Evolutionary conservation across 2,797 vertebrate genomes (phyloP), one percentile per base, ranked within the genome.

Genomic region (Notoglanidium macrostoma): DNA sequence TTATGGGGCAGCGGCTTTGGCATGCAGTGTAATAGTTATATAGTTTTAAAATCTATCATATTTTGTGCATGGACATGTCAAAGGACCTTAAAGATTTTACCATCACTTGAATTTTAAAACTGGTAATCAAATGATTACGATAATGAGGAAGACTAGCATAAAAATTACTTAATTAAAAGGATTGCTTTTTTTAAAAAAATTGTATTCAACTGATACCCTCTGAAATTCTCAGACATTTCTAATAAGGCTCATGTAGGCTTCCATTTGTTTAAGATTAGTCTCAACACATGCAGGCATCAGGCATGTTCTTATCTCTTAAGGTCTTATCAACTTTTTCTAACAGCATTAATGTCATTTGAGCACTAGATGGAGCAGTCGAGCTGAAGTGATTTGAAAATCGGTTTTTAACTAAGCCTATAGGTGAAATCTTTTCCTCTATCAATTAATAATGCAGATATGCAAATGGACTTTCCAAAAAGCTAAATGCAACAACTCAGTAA

Each of bases 1-100:
- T 87, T 79, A 87, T 59, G 80, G 68, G 93, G 94, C 94, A 95
- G 87, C 40, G 55, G 74, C 90, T 92, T 89, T 65, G 74, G 26
- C 1, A 1, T 29, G 19, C 46, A 68, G 55, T 44, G 73, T 2
- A 54, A 46, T 23, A 49, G 84, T 49, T 2, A 40, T 70, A 32
- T 8, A 61, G 40, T 44, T 80, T 21, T 59, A 40, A 63, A 70
- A 84, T 26, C 3, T 78, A 23, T 82, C 40, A 19, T 3, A 11
- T 40, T 76, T 59, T 29, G 14, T 51, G 6, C 10, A 51, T 6
- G 14, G 35, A 78, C 12, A 57, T 54, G 19, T 6, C 35, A 78
- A 72, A 87, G 78, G 23, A 46, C 26, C 15, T 59, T 15, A n/a
- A 61, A 79, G 23, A 49, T 46, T 68, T 68, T 57, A 59, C 23